Base-by-base conservation (phyloP, 2,797 vertebrate genomes). In the Dallia pectoralis region DNA sequence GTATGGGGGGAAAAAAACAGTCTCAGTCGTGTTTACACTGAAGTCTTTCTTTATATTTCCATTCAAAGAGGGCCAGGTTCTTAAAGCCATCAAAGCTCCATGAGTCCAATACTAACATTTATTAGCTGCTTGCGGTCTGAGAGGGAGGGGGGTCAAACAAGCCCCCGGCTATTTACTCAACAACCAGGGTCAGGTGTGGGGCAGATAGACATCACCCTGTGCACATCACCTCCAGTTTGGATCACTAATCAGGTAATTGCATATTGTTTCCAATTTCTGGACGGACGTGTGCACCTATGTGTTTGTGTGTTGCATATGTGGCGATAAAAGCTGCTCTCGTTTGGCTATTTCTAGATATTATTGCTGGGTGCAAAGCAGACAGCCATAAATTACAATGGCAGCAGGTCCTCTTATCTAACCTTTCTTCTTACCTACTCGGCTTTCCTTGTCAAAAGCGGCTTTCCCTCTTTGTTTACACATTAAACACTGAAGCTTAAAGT, bases 51-150 rank as follows among this genome's bases (percentile, higher is more conserved):
- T 71, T 79, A 64, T 74, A 82, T 89, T 85, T 80, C 83, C 78
- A 77, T 87, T 87, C 84, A 69, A 86, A 89, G 87, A 88, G 75
- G 73, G 76, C 69, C 74, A 65, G 84, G 80, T 83, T 83, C 72
- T 80, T 84, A 66, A 86, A 84, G 82, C 81, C 64, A 73, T 81
- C 65, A 75, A n/a, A 4, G 48, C 22, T 67, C 82, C 47, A 84
- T 85, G 76, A 82, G 82, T 86, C 86, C 86, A 88, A 87, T 77
- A 85, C 76, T 79, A 88, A 88, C 82, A 86, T 80, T 89, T 76
- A 76, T 73, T 49, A 69, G 70, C 77, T 77, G 76, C 77, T 73
- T 78, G 74, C 25, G 75, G 77, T 78, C 68, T n/a, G 73, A 49
- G 47, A n/a, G 74, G 76, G 77, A 76, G 61, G 59, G 63, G 19